A percentile compares a stretch with the other conserved stretches of the same genome.
These are phyloP conservation scores for Haliclona indistincta DNA, from an alignment of 37 sponge, comb jelly and placozoan species.

Conservation along the genomic window DNA sequence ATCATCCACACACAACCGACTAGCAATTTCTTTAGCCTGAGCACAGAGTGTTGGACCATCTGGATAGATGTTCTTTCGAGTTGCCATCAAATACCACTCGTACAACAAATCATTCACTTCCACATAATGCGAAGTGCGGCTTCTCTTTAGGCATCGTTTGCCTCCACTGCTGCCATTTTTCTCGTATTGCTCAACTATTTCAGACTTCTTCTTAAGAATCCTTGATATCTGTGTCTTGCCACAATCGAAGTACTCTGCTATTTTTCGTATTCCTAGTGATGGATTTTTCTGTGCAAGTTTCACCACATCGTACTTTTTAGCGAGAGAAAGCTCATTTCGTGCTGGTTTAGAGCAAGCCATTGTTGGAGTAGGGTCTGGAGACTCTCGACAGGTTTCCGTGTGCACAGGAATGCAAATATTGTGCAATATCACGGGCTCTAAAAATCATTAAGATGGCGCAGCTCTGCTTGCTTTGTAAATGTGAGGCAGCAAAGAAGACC, in stretches of 20 bases:
- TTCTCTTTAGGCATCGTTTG: constrained; percentile 14
- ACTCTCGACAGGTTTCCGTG: too few species aligned
- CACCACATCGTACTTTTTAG: constrained; percentile 45
- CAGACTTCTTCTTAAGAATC: constrained; percentile 45
- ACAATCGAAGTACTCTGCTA: constrained; percentile 52
- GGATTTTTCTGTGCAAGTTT: constrained; percentile 17
- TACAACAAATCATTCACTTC: constrained; percentile 45
- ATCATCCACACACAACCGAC: constrained; percentile 27
- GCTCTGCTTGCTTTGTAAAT: too few species aligned
- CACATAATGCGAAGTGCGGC: constrained; percentile 19
- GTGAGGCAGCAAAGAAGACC: too few species aligned
- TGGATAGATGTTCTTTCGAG: constrained; percentile 46
- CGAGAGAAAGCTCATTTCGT: constrained; percentile 23
- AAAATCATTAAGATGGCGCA: too few species aligned
- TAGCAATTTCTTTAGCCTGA: constrained; percentile 63
- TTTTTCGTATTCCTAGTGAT: constrained; percentile 9
- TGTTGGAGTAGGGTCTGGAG: too few species aligned
- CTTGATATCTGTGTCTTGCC: constrained; percentile 50
- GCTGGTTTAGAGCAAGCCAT: too few species aligned
- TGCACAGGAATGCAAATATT: too few species aligned
- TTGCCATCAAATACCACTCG: constrained; percentile 51
- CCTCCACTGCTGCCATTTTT: constrained; percentile 21
- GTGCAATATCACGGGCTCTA: too few species aligned
- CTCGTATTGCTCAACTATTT: constrained; percentile 27
- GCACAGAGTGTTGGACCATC: constrained; percentile 47